Evolutionary conservation across 2,888 invertebrate genomes (phyloP).

Genomic region (Limnephilus lunatus): DNA sequence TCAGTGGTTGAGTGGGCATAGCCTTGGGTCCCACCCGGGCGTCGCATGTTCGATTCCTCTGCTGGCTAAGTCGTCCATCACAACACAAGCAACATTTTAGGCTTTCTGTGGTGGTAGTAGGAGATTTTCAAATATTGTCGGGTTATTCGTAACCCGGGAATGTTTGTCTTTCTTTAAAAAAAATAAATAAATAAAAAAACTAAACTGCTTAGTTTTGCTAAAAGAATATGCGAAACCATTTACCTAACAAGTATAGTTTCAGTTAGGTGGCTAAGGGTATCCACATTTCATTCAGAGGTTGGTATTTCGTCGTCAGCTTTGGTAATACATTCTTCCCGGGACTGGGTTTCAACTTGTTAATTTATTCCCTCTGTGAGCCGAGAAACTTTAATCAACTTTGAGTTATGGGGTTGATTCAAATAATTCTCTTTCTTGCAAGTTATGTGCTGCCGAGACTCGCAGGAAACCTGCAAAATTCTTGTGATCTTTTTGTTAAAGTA

Average conservation of each 20-base stretch:
- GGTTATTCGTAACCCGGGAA: too few species aligned
- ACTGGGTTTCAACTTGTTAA: constrained; percentile 27
- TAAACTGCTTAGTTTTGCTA: not conserved
- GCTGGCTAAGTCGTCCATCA: too few species aligned
- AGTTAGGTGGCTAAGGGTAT: too few species aligned
- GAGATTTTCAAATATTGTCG: too few species aligned
- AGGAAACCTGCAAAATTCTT: not conserved
- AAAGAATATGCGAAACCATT: not conserved
- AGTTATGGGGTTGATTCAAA: constrained; percentile 27
- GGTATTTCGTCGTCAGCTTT: not conserved
- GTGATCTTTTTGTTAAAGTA: not conserved
- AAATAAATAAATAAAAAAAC: too few species aligned
- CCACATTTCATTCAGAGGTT: not conserved
- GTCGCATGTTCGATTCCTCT: too few species aligned
- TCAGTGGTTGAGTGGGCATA: too few species aligned
- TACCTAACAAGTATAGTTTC: too few species aligned
- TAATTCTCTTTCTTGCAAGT: not conserved
- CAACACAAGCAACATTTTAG: too few species aligned
- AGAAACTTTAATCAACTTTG: constrained; percentile 33
- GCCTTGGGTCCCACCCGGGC: too few species aligned
- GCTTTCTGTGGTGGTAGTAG: too few species aligned
- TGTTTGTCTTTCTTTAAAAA: too few species aligned
- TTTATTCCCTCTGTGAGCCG: constrained; percentile 22
- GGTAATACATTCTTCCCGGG: constrained; percentile 6
- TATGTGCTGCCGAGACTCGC: not conserved